phyloP scores from a whole-genome alignment of 2,888 invertebrate species.

The Reticulitermes lucifugus region DNA sequence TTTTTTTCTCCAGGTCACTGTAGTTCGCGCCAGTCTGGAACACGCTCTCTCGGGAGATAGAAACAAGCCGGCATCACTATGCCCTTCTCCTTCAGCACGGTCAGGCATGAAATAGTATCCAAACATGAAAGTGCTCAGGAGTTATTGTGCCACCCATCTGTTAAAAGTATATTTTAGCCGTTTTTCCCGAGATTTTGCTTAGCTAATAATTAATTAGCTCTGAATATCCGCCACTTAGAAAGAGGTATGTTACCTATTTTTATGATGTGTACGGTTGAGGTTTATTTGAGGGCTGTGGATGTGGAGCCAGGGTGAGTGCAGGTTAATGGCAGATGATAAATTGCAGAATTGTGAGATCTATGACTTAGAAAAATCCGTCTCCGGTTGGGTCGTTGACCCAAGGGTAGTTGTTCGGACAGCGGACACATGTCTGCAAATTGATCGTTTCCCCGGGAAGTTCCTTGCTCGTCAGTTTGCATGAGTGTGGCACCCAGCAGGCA shows the following conservation, averaged over 20 bases:
- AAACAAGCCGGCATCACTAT: constrained; percentile 2
- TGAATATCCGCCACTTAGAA: constrained; percentile 19
- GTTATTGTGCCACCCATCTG: constrained; percentile 1
- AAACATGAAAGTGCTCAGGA: background rate
- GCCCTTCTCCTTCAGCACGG: constrained; percentile 14
- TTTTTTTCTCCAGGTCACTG: background rate
- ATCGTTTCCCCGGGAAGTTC: constrained; percentile 95
- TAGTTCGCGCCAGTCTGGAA: background rate
- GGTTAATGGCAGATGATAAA: constrained; percentile 2
- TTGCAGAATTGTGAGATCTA: constrained; percentile 48
- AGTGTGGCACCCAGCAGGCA: constrained; percentile 89
- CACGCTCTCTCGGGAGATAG: background rate
- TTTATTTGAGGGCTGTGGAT: background rate
- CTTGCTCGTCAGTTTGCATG: constrained; percentile 91
- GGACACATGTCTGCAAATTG: constrained; percentile 91
- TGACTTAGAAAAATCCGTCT: constrained; percentile 87
- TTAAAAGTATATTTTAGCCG: constrained; percentile 2
- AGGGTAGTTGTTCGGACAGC: constrained; percentile 95
- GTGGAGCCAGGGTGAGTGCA: background rate
- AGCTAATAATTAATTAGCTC: constrained; percentile 21
- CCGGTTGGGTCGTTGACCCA: constrained; percentile 94
- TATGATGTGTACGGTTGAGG: background rate
- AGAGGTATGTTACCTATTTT: background rate
- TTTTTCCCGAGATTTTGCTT: constrained; percentile 8
- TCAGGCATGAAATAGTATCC: background rate